Conservation (phyloP, 1,140 invertebrate genomes). For the Achatina immaculata region DNA sequence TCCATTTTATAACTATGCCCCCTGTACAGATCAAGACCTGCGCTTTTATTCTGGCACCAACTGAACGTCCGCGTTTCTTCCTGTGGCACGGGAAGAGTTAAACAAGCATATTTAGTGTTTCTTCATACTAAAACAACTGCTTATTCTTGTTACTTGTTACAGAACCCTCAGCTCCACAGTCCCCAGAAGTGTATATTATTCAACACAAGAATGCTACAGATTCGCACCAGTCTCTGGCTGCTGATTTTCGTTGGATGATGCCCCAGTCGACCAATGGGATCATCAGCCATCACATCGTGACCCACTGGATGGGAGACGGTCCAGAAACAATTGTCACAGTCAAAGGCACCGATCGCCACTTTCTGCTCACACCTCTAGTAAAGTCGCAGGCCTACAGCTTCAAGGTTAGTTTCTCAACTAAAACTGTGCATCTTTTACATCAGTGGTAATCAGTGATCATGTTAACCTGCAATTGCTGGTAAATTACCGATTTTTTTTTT, state of each 20-base stretch:
- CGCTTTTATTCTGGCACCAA: too few species aligned
- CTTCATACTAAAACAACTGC: too few species aligned
- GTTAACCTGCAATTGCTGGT: too few species aligned
- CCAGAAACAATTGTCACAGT: constrained; percentile 45
- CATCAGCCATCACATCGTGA: constrained; percentile 80
- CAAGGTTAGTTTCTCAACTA: constrained; percentile 72
- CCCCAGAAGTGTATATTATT: constrained; percentile 80
- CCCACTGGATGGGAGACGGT: constrained; percentile 68
- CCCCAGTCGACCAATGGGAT: constrained; percentile 82
- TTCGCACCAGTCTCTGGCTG: constrained; percentile 64
- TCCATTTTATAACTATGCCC: too few species aligned
- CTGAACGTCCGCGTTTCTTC: too few species aligned
- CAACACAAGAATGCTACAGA: constrained; percentile 62
- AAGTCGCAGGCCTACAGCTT: constrained; percentile 81
- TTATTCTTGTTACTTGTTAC: constrained; percentile 57
- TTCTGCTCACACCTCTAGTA: constrained; percentile 75
- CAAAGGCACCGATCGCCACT: constrained; percentile 72
- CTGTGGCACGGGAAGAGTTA: too few species aligned
- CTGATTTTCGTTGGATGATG: constrained; percentile 80
- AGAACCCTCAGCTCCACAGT: constrained; percentile 79
- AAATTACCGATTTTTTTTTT: too few species aligned
- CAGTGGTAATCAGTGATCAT: too few species aligned
- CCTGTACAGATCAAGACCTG: too few species aligned
- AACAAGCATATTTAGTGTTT: too few species aligned
- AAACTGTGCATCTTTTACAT: background rate